Percentiles rank a stretch among this genome's conserved stretches.
These are phyloP conservation scores for Phaethornis superciliosus DNA, from an alignment of 2,113 vertebrate genomes.

Conservation along the genomic window DNA sequence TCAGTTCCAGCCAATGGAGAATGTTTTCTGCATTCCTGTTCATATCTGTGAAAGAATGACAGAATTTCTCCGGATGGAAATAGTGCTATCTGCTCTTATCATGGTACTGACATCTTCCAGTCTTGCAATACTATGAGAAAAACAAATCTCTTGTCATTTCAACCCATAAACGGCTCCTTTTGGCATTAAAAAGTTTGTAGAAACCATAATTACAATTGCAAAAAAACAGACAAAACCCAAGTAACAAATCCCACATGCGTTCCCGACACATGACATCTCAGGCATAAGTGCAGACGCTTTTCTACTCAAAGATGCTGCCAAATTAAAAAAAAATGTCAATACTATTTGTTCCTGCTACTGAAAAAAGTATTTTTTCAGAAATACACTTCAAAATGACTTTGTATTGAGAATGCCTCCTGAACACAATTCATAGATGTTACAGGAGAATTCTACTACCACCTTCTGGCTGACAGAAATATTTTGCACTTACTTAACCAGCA, in stretches of 20 bases:
- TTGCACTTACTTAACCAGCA: neutral
- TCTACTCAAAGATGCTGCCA: constrained; percentile 44
- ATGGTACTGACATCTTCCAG: constrained; percentile 16
- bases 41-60: neutral
- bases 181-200: constrained; percentile 52
- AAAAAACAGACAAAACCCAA: constrained; percentile 44
- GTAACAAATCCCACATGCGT: constrained; percentile 48
- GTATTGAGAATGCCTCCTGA: constrained; percentile 40
- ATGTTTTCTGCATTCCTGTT: neutral
- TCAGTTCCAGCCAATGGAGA: neutral
- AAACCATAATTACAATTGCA: constrained; percentile 60
- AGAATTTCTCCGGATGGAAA: constrained; percentile 26
- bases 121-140: neutral
- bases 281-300: constrained; percentile 51
- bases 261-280: constrained; percentile 37
- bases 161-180: constrained; percentile 23
- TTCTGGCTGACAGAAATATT: constrained; percentile 59
- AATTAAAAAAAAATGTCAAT: constrained; percentile 17
- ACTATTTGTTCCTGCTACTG: constrained; percentile 50
- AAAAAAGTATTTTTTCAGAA: constrained; percentile 60
- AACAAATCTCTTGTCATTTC: constrained; percentile 36
- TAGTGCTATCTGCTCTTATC: constrained; percentile 12
- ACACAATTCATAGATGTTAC: neutral
- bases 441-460: constrained; percentile 75
- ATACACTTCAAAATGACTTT: constrained; percentile 40